Percentiles rank a stretch among this genome's conserved stretches.
Conservation (phyloP, 1,140 invertebrate genomes). For the Matsumurasca onukii region DNA sequence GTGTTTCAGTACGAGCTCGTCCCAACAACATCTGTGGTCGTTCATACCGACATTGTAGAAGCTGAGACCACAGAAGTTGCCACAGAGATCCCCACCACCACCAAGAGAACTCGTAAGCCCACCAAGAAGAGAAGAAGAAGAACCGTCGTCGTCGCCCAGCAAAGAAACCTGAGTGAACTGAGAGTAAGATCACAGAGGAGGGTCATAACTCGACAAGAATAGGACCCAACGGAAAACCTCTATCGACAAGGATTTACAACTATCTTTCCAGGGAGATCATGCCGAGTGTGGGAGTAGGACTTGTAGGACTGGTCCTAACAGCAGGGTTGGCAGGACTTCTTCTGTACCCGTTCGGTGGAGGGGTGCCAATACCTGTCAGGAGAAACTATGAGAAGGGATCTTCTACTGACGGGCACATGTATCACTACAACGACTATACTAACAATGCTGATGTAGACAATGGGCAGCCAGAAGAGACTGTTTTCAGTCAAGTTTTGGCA, state of each 20-base stretch:
- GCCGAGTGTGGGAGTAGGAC: slow-evolving; percentile 72
- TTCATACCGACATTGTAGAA: slow-evolving; percentile 35
- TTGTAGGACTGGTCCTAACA: slow-evolving; percentile 67
- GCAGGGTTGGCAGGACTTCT: slow-evolving; percentile 73
- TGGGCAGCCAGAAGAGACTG: slow-evolving; percentile 70
- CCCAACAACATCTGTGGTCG: slow-evolving; percentile 39
- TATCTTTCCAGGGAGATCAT: slow-evolving; percentile 76
- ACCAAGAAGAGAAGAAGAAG: slow-evolving; percentile 55
- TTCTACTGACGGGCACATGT: slow-evolving; percentile 35
- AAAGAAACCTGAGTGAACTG: slow-evolving; percentile 44
- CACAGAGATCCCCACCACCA: slow-evolving; percentile 35
- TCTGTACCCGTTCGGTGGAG: slow-evolving; percentile 66
- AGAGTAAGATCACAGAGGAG: slow-evolving; percentile 52
- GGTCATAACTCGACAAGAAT: slow-evolving; percentile 53
- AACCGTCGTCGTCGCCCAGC: slow-evolving; percentile 55
- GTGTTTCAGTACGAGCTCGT: slow-evolving; percentile 40
- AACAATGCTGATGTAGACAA: slow-evolving; percentile 38
- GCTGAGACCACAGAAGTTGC: slow-evolving; percentile 32
- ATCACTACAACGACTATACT: slow-evolving; percentile 40
- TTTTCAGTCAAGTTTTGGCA: slow-evolving; percentile 68
- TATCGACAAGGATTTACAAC: slow-evolving; percentile 73
- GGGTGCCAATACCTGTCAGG: slow-evolving; percentile 54
- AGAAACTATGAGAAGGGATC: slow-evolving; percentile 45
- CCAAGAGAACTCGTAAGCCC: slow-evolving; percentile 37
- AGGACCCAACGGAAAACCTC: slow-evolving; percentile 49